phyloP scores from a whole-genome alignment of 2,888 invertebrate genomes.

The Candidula unifasciata region DNA sequence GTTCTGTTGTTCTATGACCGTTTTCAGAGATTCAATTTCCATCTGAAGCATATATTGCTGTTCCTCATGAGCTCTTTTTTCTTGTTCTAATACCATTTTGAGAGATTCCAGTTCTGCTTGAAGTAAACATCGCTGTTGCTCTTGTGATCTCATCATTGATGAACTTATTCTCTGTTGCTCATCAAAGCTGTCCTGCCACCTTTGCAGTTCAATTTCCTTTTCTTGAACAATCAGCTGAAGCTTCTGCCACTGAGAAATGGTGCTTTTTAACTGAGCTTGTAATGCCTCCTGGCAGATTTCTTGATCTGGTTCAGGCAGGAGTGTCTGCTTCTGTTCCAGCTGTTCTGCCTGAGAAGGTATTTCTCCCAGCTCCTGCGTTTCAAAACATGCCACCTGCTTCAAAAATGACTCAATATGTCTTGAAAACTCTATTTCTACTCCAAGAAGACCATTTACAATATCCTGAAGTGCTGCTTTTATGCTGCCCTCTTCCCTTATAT shows the following conservation, averaged over 20 bases:
- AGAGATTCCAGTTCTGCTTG: slow-evolving; percentile 32
- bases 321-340: slow-evolving; percentile 23
- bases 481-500: slow-evolving; percentile 9
- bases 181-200: slow-evolving; percentile 35
- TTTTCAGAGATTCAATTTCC: slow-evolving; percentile 32
- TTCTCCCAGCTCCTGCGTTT: slow-evolving; percentile 13
- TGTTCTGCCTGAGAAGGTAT: slow-evolving; percentile 1
- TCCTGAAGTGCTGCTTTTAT: slow-evolving; percentile 8
- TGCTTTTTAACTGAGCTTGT: slow-evolving; percentile 39
- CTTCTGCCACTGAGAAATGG: slow-evolving; percentile 48
- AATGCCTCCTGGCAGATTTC: slow-evolving; percentile 23
- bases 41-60: slow-evolving; percentile 13
- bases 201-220: slow-evolving; percentile 38
- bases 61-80: slow-evolving; percentile 11
- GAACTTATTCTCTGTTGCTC: slow-evolving; percentile 39
- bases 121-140: slow-evolving; percentile 24
- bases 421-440: not conserved
- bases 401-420: slow-evolving; percentile 11
- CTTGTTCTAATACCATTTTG: not conserved
- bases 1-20: not conserved
- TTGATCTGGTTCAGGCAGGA: not conserved
- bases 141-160: slow-evolving; percentile 19
- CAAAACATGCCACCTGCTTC: not conserved
- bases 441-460: not conserved
- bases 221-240: slow-evolving; percentile 47